Evolutionary conservation across 2,113 vertebrate species (phyloP), one percentile per base, ranked within the genome.

Genomic region (Climacteris rufus): DNA sequence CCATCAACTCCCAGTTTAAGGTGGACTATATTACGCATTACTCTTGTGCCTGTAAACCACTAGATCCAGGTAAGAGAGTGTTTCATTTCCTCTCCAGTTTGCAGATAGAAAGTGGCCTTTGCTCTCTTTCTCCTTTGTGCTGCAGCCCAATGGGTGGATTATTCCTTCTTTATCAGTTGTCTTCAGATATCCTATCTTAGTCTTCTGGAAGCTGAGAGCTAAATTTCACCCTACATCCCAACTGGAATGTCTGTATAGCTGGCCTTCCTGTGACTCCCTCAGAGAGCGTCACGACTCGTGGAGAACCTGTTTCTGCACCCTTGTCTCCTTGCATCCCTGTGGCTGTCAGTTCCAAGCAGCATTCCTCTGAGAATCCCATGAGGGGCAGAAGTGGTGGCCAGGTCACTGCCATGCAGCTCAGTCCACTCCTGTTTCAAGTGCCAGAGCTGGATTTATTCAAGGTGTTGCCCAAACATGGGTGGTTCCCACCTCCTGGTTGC

Each of bases 41-140:
- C 59, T 98, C 98, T 90, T 99, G 99, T 92, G 97, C 98, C 91
- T 99, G 99, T 53, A 95, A 99, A 97, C 98, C 98, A 2, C 98
- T 98, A 2, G 56, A 96, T 56, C 79, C 97, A 96, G 99, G 99
- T 99, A 97, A 98, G 97, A 37, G 25, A 6, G 16, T 3, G 19
- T 37, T 63, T 33, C 15, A 3, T 60, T 10, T 21, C 39, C 42
- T 21, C 33, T 18, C 27, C 31, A 8, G 4, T 30, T 77, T 68
- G 44, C 66, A 60, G 44, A 6, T 3, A 30, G 57, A 28, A 72
- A 27, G 42, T 80, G 14, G 33, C 49, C 7, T 75, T 91, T 53
- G 16, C 30, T 69, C 69, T 27, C 22, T 25, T 54, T 60, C 22
- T 24, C 39, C 47, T 0, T 79, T 17, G 20, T 10, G 18, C 66